phyloP scores from a whole-genome alignment of 2,797 vertebrate species.

The Dallia pectoralis region DNA sequence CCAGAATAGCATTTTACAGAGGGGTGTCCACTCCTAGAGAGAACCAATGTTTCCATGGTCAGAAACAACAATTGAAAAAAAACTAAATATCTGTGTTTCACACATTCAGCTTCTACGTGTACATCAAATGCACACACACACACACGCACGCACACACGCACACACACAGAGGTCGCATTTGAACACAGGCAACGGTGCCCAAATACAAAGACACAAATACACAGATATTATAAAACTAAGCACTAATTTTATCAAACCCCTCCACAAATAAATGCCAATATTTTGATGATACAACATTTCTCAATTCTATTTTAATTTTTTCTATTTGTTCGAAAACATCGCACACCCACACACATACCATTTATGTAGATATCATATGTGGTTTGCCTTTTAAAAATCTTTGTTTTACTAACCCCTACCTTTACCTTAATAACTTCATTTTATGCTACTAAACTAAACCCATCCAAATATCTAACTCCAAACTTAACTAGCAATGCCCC shows the following conservation, averaged over 20 bases:
- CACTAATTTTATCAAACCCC: neutral
- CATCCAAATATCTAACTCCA: too few relatives aligned
- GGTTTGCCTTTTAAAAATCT: too few relatives aligned
- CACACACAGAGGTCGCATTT: neutral
- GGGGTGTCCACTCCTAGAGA: slow-evolving; percentile 52
- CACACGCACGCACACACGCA: neutral
- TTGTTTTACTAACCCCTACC: too few relatives aligned
- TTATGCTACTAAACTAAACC: too few relatives aligned
- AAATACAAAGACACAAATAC: neutral
- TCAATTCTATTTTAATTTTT: neutral
- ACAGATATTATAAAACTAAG: neutral
- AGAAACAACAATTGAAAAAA: slow-evolving; percentile 37
- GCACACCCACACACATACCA: too few relatives aligned
- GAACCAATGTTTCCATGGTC: slow-evolving; percentile 44
- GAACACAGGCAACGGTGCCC: neutral
- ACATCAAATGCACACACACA: slow-evolving; percentile 2
- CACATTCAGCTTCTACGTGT: neutral
- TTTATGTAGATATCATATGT: too few relatives aligned
- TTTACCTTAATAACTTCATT: too few relatives aligned
- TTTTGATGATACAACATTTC: neutral
- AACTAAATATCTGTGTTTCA: slow-evolving; percentile 27
- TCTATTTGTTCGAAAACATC: too few relatives aligned
- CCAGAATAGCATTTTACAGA: slow-evolving; percentile 45
- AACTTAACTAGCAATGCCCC: too few relatives aligned
- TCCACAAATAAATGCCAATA: too few relatives aligned